Evolutionary conservation across 2,113 vertebrate genomes (phyloP), one percentile per base, ranked within the genome.

Genomic region (Balaeniceps rex): DNA sequence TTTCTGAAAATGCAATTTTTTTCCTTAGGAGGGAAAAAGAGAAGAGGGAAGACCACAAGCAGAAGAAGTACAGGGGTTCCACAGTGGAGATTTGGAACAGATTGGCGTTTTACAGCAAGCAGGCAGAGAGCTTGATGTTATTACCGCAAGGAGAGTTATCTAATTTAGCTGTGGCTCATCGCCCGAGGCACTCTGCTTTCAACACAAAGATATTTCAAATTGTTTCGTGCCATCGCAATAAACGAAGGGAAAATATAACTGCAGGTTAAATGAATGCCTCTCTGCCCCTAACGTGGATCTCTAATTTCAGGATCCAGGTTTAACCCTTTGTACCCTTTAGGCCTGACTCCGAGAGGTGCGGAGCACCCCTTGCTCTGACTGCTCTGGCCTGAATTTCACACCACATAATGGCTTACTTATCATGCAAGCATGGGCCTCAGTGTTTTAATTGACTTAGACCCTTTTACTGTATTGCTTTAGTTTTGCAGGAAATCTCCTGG

Each of bases 341-440:
- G 52, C 38, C 42, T 83, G 38, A 19, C 17, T n/a, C 52, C 28
- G 42, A 31, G 51, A 28, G n/a, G 2, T 58, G 25, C 1, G 1
- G 52, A 55, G 80, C n/a, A 76, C 14, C 19, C 63, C 58, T 83
- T 28, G 28, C 40, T 58, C 46, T 51, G 49, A 23, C 44, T 51
- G 54, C 55, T 71, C 51, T 29, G 28, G 29, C 36, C 44, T 25
- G 57, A 25, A 26, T n/a, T 42, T 55, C 9, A 1, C 5, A 25
- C 47, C 54, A 22, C 4, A 3, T 14, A 25, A 18, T 12, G 13
- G 46, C 28, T 40, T 18, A 33, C 5, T 36, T 24, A 3, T 10
- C 11, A 6, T 1, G 9, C n/a, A 60, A 17, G 25, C 23, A 4
- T 6, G 36, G 13, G 5, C 18, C 61, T 55, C 2, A 0, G n/a